Evolutionary conservation across 2,113 vertebrate genomes (phyloP), one percentile per base, ranked within the genome.

Genomic region (Piliocolobus tephrosceles): DNA sequence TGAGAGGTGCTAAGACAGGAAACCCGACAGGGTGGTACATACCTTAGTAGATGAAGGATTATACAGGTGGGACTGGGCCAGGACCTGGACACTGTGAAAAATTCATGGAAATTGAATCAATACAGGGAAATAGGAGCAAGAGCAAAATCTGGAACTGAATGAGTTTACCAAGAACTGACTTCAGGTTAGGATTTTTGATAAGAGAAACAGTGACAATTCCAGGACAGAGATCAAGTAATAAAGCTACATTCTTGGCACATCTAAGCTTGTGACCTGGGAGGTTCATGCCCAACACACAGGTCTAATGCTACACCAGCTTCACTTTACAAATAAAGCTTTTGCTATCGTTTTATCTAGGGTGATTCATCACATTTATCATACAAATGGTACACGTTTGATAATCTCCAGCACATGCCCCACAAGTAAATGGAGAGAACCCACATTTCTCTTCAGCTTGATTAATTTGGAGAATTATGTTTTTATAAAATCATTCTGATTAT

Each of bases 401-500:
- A 93, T 97, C 94, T 94, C 86, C 83, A 92, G 43, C 73, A 92
- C 35, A 78, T 95, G 87, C 82, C 20, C 27, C 52, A 57, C 68
- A 6, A 50, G 47, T 52, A 87, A 89, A 61, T 57, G 22, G 30
- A 78, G 25, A 45, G 17, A 95, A 68, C 45, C 4, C 50, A 50
- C 23, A 35, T 78, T 92, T 89, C 8, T 85, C 93, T 96, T 43
- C 75, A 81, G 38, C 38, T 76, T 83, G 76, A 86, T 94, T 93
- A 78, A 87, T 93, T 76, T 73, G 14, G 61, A 32, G 8, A 35
- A 45, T 89, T 84, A 27, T 89, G 13, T 13, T 55, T 92, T 88
- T 68, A 43, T 88, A 58, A 78, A 84, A 68, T 88, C 94, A 93
- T 88, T 95, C 64, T 97, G 91, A 96, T 95, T 92, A 66, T 3